Conservation (phyloP, 2,888 invertebrate genomes). For the Atrina japonica region DNA sequence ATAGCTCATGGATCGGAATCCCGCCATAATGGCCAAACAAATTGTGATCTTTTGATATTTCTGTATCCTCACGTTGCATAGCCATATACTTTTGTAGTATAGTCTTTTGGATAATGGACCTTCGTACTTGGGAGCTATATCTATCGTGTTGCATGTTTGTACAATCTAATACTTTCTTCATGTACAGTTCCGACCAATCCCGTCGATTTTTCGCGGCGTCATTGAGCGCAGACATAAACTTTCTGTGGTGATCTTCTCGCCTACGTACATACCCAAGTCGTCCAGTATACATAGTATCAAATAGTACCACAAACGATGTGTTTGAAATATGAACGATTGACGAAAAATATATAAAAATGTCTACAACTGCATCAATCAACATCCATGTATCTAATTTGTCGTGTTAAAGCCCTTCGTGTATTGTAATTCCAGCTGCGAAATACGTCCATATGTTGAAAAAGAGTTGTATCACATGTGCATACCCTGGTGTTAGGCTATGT, state of each 20-base stretch:
- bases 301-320: no score
- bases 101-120: slow-evolving; percentile 37
- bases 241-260: slow-evolving; percentile 49
- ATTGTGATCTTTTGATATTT: slow-evolving; percentile 13
- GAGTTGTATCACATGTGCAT: no score
- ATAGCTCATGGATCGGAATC: slow-evolving; percentile 47
- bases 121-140: slow-evolving; percentile 37
- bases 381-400: no score
- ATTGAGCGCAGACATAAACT: slow-evolving; percentile 51
- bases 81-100: slow-evolving; percentile 52
- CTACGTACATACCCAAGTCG: slow-evolving; percentile 42
- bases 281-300: slow-evolving; percentile 46
- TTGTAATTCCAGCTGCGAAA: no score
- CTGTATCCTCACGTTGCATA: slow-evolving; percentile 41
- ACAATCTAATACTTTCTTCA: slow-evolving; percentile 43
- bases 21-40: slow-evolving; percentile 51
- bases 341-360: no score
- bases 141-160: slow-evolving; percentile 35
- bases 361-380: no score
- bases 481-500: no score
- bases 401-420: no score
- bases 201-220: slow-evolving; percentile 46
- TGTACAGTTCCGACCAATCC: slow-evolving; percentile 33
- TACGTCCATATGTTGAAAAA: no score
- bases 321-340: no score